A percentile compares a stretch with the other conserved stretches of the same genome.
Evolutionary conservation across 1,140 invertebrate species (phyloP).

Genomic region (Drosophila gunungcola): DNA sequence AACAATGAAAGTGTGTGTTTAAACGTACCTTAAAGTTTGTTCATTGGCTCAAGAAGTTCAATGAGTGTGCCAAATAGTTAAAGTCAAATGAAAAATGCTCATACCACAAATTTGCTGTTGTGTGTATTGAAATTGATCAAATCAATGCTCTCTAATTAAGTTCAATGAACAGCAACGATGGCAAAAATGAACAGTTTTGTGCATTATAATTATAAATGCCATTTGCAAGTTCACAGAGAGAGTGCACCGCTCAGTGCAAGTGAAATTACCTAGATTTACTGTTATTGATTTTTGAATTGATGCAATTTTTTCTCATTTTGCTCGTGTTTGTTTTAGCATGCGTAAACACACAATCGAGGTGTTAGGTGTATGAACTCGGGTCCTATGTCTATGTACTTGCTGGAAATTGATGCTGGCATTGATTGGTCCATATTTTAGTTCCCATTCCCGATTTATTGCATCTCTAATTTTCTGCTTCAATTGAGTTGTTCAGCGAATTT

Average conservation of each 20-base stretch:
- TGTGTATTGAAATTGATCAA: slow-evolving; percentile 21
- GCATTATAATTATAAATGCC: slow-evolving; percentile 8
- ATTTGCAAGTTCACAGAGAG: not conserved
- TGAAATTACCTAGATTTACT: slow-evolving; percentile 18
- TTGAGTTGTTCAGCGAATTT: slow-evolving; percentile 29
- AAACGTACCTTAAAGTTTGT: not conserved
- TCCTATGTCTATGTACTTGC: not conserved
- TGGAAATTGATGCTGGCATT: slow-evolving; percentile 15
- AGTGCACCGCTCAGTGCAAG: not conserved
- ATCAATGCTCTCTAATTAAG: not conserved
- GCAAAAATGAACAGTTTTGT: not conserved
- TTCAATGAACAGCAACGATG: slow-evolving; percentile 16
- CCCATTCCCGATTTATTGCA: not conserved
- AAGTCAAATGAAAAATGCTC: not conserved
- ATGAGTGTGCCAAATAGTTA: not conserved
- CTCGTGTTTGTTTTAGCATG: slow-evolving; percentile 17
- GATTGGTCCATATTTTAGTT: slow-evolving; percentile 9
- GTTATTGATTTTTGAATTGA: slow-evolving; percentile 8
- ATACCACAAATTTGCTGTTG: slow-evolving; percentile 7
- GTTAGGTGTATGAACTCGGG: not conserved
- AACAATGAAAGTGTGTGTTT: slow-evolving; percentile 2
- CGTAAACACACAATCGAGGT: slow-evolving; percentile 3
- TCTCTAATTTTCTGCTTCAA: slow-evolving; percentile 30
- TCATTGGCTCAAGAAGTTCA: not conserved
- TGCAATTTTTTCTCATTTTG: not conserved